Evolutionary conservation across 1,140 invertebrate genomes (phyloP).

Genomic region (Saxidomus purpurata): DNA sequence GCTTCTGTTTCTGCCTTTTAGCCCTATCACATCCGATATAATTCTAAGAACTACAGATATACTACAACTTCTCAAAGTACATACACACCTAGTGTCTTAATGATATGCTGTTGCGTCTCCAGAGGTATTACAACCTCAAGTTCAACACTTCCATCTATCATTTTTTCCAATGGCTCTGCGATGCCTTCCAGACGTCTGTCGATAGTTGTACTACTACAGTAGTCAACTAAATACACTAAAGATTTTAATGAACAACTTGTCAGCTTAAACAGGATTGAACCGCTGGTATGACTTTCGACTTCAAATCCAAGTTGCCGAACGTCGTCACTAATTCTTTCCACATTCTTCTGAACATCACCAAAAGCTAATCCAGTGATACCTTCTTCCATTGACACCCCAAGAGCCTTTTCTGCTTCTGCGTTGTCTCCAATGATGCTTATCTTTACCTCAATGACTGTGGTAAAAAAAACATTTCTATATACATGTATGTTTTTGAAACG

Average conservation of each 20-base stretch:
- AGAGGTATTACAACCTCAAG: neutral
- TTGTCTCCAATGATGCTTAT: too few relatives aligned
- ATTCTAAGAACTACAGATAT: too few relatives aligned
- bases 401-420: neutral
- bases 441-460: too few relatives aligned
- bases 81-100: neutral
- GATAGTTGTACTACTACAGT: neutral
- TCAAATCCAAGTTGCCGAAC: neutral
- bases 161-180: neutral
- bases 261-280: neutral
- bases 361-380: too few relatives aligned
- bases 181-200: neutral
- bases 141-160: neutral
- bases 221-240: neutral
- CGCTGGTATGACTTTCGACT: neutral
- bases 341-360: neutral
- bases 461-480: too few relatives aligned
- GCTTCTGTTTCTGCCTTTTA: too few relatives aligned
- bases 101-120: neutral
- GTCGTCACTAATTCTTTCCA: neutral
- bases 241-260: neutral
- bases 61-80: too few relatives aligned
- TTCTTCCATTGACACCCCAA: neutral
- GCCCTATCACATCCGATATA: too few relatives aligned
- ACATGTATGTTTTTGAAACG: too few relatives aligned